Percentiles rank a stretch among this genome's conserved stretches.
phyloP scores from a whole-genome alignment of 2,888 invertebrate genomes.

The Gisinianus flammeolus region DNA sequence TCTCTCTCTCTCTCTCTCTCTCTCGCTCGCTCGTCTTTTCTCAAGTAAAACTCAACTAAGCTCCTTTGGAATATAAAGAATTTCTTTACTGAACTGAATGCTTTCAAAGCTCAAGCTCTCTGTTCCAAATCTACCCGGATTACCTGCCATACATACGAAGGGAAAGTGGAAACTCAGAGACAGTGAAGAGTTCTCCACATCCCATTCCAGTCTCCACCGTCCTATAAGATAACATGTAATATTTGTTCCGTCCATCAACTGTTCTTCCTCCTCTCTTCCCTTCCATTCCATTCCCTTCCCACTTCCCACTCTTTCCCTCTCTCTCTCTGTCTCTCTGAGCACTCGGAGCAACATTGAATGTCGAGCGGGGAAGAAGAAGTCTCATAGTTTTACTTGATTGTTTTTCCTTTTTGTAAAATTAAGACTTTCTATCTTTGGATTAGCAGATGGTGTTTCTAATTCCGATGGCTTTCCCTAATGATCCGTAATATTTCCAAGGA shows the following conservation, averaged over 20 bases:
- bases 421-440: conserved; percentile 26
- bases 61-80: conserved; percentile 39
- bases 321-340: neutral
- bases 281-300: neutral
- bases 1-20: neutral
- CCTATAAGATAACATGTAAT: neutral
- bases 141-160: conserved; percentile 11
- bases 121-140: conserved; percentile 30
- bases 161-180: neutral
- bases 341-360: too few species aligned
- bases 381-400: conserved; percentile 22
- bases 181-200: neutral
- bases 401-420: conserved; percentile 35
- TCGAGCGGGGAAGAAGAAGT: too few species aligned
- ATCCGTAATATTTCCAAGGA: conserved; percentile 11
- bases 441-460: conserved; percentile 30
- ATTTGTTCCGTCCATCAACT: neutral
- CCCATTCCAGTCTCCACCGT: neutral
- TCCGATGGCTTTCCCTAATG: neutral
- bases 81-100: conserved; percentile 29
- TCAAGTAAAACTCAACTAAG: conserved; percentile 38
- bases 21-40: conserved; percentile 14
- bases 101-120: conserved; percentile 24
- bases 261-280: neutral
- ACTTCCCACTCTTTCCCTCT: neutral